phyloP scores from a whole-genome alignment of 2,888 invertebrate species.

The Cryptocephalus moraei region DNA sequence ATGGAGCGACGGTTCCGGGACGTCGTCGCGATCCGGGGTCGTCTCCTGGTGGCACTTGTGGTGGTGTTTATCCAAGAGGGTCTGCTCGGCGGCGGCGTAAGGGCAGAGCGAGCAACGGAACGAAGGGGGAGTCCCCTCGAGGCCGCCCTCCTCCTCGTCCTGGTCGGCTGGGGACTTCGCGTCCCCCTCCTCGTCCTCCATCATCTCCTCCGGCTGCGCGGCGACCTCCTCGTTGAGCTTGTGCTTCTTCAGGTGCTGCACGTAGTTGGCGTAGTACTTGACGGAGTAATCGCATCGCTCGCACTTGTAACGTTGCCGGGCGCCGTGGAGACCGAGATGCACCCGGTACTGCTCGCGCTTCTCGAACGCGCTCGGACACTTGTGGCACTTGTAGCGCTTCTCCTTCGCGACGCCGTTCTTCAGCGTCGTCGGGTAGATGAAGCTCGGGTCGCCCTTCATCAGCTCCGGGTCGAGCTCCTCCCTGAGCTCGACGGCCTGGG shows the following conservation, averaged over 20 bases:
- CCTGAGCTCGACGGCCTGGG: constrained; percentile 32
- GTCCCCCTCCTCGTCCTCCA: constrained; percentile 24
- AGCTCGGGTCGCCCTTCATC: constrained; percentile 67
- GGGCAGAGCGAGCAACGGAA: too few species aligned
- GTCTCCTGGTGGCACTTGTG: constrained; percentile 26
- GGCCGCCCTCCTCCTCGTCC: constrained; percentile 36
- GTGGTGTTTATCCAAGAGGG: too few species aligned
- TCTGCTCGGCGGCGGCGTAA: too few species aligned
- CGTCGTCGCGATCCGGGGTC: constrained; percentile 34
- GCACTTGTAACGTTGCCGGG: constrained; percentile 73
- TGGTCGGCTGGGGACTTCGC: constrained; percentile 14
- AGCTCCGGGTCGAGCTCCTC: constrained; percentile 59
- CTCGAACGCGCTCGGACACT: constrained; percentile 81
- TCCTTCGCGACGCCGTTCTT: constrained; percentile 66
- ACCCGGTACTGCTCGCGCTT: constrained; percentile 76
- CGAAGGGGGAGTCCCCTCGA: constrained; percentile 27
- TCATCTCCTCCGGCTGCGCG: constrained; percentile 37
- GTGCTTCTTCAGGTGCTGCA: constrained; percentile 74
- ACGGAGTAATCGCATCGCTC: constrained; percentile 81
- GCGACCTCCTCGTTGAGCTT: constrained; percentile 57
- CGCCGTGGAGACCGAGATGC: constrained; percentile 72
- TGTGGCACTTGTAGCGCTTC: constrained; percentile 71
- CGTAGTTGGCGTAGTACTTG: constrained; percentile 74
- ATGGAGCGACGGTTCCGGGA: constrained; percentile 41
- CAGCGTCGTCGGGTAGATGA: constrained; percentile 62